Conservation (phyloP, 2,888 invertebrate genomes). For the Gymnosoma rotundatum region DNA sequence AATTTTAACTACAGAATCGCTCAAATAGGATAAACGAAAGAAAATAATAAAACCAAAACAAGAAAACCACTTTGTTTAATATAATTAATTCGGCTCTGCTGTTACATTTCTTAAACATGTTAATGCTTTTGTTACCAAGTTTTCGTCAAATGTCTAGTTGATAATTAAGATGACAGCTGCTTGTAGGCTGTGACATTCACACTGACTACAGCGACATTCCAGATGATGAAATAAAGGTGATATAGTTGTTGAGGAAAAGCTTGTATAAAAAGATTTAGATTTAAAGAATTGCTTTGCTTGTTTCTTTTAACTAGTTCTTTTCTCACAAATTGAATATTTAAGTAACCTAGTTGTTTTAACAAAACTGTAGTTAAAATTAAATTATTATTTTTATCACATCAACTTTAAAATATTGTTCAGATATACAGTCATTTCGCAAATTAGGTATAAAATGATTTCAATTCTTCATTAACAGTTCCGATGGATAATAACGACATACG, state of each 20-base stretch:
- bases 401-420: no score
- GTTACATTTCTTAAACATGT: not conserved
- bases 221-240: conserved; percentile 28
- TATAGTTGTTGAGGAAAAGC: conserved; percentile 14
- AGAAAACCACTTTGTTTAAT: no score
- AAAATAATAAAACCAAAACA: not conserved
- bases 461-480: no score
- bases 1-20: not conserved
- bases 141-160: conserved; percentile 54
- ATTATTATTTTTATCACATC: no score
- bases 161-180: conserved; percentile 64
- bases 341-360: not conserved
- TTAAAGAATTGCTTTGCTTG: not conserved
- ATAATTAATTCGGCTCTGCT: not conserved
- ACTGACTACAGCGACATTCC: conserved; percentile 10
- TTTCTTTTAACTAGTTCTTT: conserved; percentile 18
- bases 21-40: not conserved
- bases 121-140: not conserved
- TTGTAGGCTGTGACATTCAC: conserved; percentile 13
- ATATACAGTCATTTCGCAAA: no score
- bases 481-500: no score
- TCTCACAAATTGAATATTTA: conserved; percentile 59
- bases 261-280: conserved; percentile 38
- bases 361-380: no score
- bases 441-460: no score